Evolutionary conservation across 2,797 vertebrate genomes (phyloP).

Genomic region (Macropus fuliginosus): DNA sequence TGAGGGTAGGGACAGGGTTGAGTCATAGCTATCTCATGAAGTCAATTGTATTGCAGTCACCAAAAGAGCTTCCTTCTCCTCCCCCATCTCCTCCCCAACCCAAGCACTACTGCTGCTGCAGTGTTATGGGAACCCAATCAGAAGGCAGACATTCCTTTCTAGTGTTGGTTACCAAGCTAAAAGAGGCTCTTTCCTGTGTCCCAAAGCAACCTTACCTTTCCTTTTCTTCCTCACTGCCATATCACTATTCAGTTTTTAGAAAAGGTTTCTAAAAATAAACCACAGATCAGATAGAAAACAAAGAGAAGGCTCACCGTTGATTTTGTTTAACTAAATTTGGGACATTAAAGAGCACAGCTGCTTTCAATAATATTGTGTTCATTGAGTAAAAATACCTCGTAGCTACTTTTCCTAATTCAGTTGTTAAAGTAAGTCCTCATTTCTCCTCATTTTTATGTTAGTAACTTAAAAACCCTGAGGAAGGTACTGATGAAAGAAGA

Average conservation of each 20-base stretch:
- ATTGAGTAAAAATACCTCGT: conserved; percentile 63
- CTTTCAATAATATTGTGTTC: conserved; percentile 39
- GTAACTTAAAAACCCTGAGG: conserved; percentile 67
- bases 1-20: not conserved
- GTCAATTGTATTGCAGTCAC: not conserved
- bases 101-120: not conserved
- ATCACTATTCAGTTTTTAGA: conserved; percentile 25
- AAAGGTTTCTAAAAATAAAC: conserved; percentile 30
- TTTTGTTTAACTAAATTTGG: conserved; percentile 64
- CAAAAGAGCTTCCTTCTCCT: not conserved
- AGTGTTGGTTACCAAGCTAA: not conserved
- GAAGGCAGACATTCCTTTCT: not conserved
- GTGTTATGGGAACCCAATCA: accelerated
- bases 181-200: not conserved
- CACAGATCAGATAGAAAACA: conserved; percentile 37
- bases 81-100: no score
- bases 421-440: conserved; percentile 66
- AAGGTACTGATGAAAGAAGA: conserved; percentile 54
- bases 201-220: not conserved
- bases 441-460: conserved; percentile 48
- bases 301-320: conserved; percentile 29
- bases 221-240: not conserved
- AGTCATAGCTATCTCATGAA: not conserved
- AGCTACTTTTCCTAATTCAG: conserved; percentile 64
- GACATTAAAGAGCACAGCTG: conserved; percentile 51